Conservation (phyloP, 2,113 vertebrate species). For the Leptobrachium leishanense region DNA sequence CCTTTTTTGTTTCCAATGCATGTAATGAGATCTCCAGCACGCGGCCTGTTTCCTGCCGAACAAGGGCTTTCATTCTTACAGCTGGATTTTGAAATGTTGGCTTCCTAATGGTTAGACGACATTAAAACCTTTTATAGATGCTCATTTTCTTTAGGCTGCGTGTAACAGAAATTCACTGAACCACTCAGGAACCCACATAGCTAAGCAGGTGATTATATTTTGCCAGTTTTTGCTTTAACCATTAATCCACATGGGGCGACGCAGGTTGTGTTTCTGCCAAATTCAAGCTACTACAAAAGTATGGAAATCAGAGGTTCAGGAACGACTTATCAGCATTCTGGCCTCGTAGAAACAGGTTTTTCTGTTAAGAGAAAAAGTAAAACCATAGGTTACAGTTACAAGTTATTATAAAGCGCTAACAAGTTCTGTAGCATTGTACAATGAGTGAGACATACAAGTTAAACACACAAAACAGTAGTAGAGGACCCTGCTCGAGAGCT, state of each 20-base stretch:
- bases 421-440: too few species aligned
- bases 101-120: constrained; percentile 30
- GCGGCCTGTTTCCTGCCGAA: constrained; percentile 30
- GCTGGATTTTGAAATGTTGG: constrained; percentile 23
- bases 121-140: constrained; percentile 45
- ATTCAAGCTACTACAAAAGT: neutral
- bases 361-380: too few species aligned
- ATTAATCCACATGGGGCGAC: neutral
- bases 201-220: constrained; percentile 29
- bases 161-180: constrained; percentile 17
- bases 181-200: constrained; percentile 12
- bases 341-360: too few species aligned
- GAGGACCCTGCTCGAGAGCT: too few species aligned
- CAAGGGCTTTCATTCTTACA: constrained; percentile 36
- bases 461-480: too few species aligned
- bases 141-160: constrained; percentile 18
- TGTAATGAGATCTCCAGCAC: constrained; percentile 41
- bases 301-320: neutral
- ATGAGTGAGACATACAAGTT: too few species aligned
- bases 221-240: neutral
- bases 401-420: too few species aligned
- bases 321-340: too few species aligned
- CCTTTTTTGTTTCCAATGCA: constrained; percentile 9
- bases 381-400: too few species aligned
- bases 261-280: neutral